These are phyloP conservation scores for Melikaiella ostensackeni DNA, from an alignment of 2,888 invertebrate species.

Conservation along the genomic window DNA sequence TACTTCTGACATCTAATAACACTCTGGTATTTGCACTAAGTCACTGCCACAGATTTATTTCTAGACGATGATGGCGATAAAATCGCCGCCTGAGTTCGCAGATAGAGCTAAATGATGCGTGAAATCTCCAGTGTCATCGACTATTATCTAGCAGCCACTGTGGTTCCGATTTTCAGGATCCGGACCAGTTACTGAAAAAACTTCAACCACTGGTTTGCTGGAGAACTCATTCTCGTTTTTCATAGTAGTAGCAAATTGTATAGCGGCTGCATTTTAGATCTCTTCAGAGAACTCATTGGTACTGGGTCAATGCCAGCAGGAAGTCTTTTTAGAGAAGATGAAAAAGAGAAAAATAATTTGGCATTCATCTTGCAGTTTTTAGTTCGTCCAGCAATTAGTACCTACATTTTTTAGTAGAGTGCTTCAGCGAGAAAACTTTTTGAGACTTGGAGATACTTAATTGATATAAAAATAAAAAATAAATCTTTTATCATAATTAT, in stretches of 20 bases:
- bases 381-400: background rate
- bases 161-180: background rate
- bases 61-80: background rate
- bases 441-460: too few relatives aligned
- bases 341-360: background rate
- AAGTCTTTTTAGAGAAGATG: background rate
- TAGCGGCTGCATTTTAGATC: background rate
- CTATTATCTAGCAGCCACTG: background rate
- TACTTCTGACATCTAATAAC: slow-evolving; percentile 5
- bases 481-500: too few relatives aligned
- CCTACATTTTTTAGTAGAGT: background rate
- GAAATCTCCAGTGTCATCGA: background rate
- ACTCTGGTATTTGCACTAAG: background rate
- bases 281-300: background rate
- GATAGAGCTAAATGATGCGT: slow-evolving; percentile 6
- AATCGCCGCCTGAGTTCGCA: background rate
- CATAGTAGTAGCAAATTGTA: background rate
- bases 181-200: background rate
- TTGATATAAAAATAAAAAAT: too few relatives aligned
- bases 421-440: background rate
- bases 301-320: background rate
- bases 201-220: background rate
- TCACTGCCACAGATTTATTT: background rate
- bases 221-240: background rate
- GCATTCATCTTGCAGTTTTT: background rate